Conservation (phyloP, 2,888 invertebrate genomes). For the Macrophya alboannulata region DNA sequence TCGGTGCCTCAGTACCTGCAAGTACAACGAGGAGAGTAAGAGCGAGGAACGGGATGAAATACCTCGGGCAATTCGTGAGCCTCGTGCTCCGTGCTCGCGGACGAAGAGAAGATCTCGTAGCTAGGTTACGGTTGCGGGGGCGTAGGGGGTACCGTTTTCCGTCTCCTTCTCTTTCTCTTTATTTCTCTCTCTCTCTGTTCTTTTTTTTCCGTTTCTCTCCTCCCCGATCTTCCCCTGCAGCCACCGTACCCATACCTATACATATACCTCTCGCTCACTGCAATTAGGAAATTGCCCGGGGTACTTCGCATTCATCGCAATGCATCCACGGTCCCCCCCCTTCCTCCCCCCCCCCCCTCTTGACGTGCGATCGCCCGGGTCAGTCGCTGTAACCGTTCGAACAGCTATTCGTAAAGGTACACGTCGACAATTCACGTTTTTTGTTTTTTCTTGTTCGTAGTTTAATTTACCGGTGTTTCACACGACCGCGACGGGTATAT, state of each 20-base stretch:
- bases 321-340: slow-evolving; percentile 67
- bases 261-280: slow-evolving; percentile 60
- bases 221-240: slow-evolving; percentile 6
- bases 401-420: not conserved
- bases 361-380: slow-evolving; percentile 23
- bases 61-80: slow-evolving; percentile 54
- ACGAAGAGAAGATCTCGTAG: slow-evolving; percentile 26
- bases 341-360: too few species aligned
- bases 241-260: slow-evolving; percentile 25
- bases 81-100: slow-evolving; percentile 53
- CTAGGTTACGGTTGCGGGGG: slow-evolving; percentile 54
- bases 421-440: not conserved
- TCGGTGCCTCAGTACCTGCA: not conserved
- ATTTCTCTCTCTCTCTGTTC: slow-evolving; percentile 39
- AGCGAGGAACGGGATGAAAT: slow-evolving; percentile 7
- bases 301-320: slow-evolving; percentile 73
- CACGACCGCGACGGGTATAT: not conserved
- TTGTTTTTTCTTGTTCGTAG: not conserved
- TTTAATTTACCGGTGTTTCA: not conserved
- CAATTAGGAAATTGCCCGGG: slow-evolving; percentile 76
- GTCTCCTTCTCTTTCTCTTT: slow-evolving; percentile 34
- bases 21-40: not conserved
- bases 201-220: too few species aligned
- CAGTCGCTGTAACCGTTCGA: slow-evolving; percentile 28
- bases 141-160: slow-evolving; percentile 35